A percentile compares a stretch with the other conserved stretches of the same genome.
phyloP scores from a whole-genome alignment of 2,113 vertebrate genomes.

The Colaptes auratus region DNA sequence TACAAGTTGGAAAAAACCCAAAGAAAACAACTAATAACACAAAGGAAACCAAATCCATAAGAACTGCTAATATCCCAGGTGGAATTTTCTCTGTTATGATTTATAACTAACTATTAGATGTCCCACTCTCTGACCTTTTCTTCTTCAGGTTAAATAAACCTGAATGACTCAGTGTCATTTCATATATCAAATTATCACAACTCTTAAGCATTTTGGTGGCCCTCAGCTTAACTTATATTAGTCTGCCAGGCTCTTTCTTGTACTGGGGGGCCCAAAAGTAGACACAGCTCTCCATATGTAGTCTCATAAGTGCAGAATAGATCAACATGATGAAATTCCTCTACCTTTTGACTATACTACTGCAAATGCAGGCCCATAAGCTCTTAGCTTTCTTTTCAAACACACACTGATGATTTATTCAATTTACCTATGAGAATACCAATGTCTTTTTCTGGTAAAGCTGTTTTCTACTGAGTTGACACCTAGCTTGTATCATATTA shows the following conservation, averaged over 20 bases:
- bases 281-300: background rate
- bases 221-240: background rate
- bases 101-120: background rate
- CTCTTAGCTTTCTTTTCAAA: background rate
- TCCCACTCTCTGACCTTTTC: background rate
- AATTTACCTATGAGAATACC: background rate
- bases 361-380: background rate
- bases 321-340: background rate
- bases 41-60: no score
- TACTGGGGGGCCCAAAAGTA: background rate
- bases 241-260: background rate
- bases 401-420: background rate
- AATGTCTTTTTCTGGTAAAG: background rate
- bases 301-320: background rate
- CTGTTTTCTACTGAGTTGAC: background rate
- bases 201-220: background rate
- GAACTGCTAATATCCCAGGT: background rate
- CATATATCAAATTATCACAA: no score
- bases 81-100: background rate
- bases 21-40: no score
- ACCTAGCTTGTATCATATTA: background rate
- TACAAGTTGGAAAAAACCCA: no score
- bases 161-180: no score
- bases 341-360: background rate
- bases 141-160: no score